Conservation (phyloP, 1,140 invertebrate species). For the Conus betulinus region DNA sequence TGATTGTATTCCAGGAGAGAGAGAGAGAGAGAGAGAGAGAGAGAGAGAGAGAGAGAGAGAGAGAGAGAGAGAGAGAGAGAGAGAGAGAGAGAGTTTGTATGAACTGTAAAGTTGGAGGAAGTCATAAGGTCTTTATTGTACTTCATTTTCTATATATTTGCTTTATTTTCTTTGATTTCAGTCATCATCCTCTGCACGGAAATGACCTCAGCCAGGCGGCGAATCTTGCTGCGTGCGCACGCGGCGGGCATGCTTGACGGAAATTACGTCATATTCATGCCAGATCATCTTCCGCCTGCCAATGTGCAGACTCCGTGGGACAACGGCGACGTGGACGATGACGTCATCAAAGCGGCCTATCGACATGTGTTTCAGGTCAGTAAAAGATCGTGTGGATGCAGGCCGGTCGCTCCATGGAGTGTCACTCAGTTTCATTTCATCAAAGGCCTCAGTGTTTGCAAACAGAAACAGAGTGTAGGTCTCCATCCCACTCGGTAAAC, state of each 20-base stretch:
- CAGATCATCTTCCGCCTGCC: constrained; percentile 51
- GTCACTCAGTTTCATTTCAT: not conserved
- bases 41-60: too few relatives aligned
- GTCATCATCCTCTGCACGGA: constrained; percentile 62
- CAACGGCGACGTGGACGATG: constrained; percentile 41
- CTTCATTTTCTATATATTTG: too few relatives aligned
- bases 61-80: too few relatives aligned
- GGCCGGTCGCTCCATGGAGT: not conserved
- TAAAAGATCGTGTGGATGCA: not conserved
- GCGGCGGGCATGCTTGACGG: constrained; percentile 55
- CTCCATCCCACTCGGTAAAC: too few relatives aligned
- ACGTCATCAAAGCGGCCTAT: constrained; percentile 48
- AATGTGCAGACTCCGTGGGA: constrained; percentile 53
- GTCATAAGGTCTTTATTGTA: too few relatives aligned
- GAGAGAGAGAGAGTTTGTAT: too few relatives aligned
- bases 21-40: too few relatives aligned
- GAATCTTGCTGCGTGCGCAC: constrained; percentile 47
- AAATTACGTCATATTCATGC: constrained; percentile 52
- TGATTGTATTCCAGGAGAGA: too few relatives aligned
- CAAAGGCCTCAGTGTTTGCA: too few relatives aligned
- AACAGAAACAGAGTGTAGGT: too few relatives aligned
- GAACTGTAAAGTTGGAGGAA: too few relatives aligned
- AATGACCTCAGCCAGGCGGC: constrained; percentile 40
- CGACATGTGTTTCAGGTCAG: constrained; percentile 54
- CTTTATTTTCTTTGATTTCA: constrained; percentile 24